Evolutionary conservation across 2,797 vertebrate genomes (phyloP), one percentile per base, ranked within the genome.

Genomic region (Pelodytes ibericus): DNA sequence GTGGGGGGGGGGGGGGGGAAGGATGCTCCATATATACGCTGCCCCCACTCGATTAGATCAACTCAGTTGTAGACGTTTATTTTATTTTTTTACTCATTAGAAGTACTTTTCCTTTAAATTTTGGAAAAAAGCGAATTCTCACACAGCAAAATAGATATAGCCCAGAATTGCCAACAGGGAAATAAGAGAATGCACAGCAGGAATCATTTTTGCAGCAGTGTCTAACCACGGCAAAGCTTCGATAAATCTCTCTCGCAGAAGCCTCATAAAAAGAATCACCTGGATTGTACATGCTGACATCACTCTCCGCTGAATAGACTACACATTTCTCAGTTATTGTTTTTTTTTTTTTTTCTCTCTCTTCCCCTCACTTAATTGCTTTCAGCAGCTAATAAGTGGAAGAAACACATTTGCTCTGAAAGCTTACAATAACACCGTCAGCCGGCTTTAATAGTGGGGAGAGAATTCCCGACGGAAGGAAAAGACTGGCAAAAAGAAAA

Each of bases 391-490:
- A 22, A 44, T 26, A 36, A 10, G 62, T 18, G 41, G 25, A 49
- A 44, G 25, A 18, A 62, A 36, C 41, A 26, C 13, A 26, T 41
- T 64, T 44, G 33, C 33, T 29, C 15, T 22, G 31, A 18, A 56
- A 60, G 58, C 31, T 49, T 66, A 66, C 26, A 66, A 29, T 49
- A 66, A 66, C 41, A 66, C 24, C 41, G 49, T 24, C 41, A 49
- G 18, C 30, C 18, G 4, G 39, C 24, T 66, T 49, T 66, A 47
- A 41, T 64, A 64, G 62, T 18, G 22, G 8, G 62, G 22, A 64
- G n/a, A 22, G 41, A 49, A 66, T 66, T 49, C 62, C 63, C 41
- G 6, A 7, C 25, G 63, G 63, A 66, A 66, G 25, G n/a, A 3
- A 15, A 2, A n/a, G 63, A 49, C 41, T n/a, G n/a, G n/a, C n/a